Conservation (phyloP, 2,113 vertebrate genomes). For the Chaenogobius annularis region DNA sequence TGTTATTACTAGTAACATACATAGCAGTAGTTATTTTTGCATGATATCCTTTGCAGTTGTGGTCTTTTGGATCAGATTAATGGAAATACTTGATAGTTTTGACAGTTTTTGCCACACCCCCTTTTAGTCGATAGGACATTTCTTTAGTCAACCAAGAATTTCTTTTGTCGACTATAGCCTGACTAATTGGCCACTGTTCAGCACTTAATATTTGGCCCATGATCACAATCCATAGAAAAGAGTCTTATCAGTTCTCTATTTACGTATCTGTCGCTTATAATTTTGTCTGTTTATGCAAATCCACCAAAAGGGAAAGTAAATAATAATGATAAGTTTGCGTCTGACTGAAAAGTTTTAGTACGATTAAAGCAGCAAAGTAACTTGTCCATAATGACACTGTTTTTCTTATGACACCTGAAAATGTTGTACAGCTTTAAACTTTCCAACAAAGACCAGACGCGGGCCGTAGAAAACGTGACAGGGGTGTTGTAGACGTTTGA, state of each 20-base stretch:
- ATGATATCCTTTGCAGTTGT: no score
- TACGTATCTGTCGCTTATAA: neutral
- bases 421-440: conserved; percentile 28
- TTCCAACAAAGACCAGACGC: conserved; percentile 53
- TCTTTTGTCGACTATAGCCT: no score
- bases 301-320: neutral
- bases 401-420: neutral
- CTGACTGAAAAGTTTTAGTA: neutral
- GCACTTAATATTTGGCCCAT: no score
- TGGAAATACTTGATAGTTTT: no score
- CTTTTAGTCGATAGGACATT: no score
- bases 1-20: no score
- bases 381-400: neutral
- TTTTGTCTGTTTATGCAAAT: neutral
- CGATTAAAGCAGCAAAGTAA: neutral
- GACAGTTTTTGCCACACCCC: no score
- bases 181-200: no score
- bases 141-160: no score
- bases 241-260: neutral
- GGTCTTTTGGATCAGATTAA: no score
- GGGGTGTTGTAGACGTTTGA: conserved; percentile 56
- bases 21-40: no score
- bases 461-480: conserved; percentile 40
- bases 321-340: neutral
- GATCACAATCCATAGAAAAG: neutral